Evolutionary conservation across 1,140 invertebrate species (phyloP), one percentile per base, ranked within the genome.

Genomic region (Penaeus chinensis): DNA sequence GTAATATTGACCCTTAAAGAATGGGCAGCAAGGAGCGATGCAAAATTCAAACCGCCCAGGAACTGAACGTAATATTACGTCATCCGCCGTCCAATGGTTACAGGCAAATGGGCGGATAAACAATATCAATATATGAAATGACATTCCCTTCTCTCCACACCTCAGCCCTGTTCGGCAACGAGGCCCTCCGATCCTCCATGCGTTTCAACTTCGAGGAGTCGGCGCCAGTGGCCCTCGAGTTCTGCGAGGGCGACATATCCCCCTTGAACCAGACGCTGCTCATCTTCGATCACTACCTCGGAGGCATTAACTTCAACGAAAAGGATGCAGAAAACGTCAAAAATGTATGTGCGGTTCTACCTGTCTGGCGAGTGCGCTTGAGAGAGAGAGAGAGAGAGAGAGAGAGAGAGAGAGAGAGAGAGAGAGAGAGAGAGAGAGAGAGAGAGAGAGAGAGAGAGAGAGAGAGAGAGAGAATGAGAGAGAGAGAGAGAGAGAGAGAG

Each of bases 201-300:
- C 76, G 63, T 42, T 85, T 82, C 74, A 76, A 90, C 66, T 90
- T 90, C 65, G 24, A 20, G 1, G 19, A 81, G 10, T 65, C 62
- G 4, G 89, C 37, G 0, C 89, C 89, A 0, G 22, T 85, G 20
- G 62, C 87, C 63, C 71, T 90, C 11, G 89, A 89, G 61, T 90
- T 90, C 27, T 47, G 71, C 18, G 84, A 79, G 1, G 87, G 71
- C 2, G 89, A 90, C 42, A 65, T 90, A 4, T 37, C 89, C 2
- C 89, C 87, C 24, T 62, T 90, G 27, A 90, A 90, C 84, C 86
- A 85, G 81, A 87, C 82, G 22, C 65, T 90, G 27, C 80, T 71
- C 54, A 85, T 88, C 24, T 89, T 85, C 60, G 89, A 90, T 74
- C 77, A 54, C 66, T 90, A 90, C 71, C 62, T 89, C 0, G 76